Base-by-base conservation (phyloP, 2,888 invertebrate species). In the Oscheius onirici region DNA sequence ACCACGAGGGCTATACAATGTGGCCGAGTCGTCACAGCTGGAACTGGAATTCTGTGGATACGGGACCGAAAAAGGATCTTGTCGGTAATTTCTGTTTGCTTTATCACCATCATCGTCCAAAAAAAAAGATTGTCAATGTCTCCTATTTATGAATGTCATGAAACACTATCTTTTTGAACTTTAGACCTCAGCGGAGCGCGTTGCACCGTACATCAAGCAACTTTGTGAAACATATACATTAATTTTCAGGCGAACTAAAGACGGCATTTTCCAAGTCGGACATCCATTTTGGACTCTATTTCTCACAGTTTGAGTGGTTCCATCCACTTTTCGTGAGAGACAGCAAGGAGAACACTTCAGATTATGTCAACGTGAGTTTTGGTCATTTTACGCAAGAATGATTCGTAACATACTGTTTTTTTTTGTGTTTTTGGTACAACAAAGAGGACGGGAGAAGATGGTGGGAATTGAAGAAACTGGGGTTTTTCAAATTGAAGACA, bases 1-100 rank as follows among this genome's bases (percentile, higher is more conserved):
- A 90, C 72, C 90, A 90, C 83, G 90, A 90, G 79, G 90, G 90
- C 3, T 90, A 87, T 79, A 89, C 89, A 26, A 87, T 89, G 80
- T 90, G 89, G 89, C 89, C 89, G 2, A 88, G 88, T 17, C 87
- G 86, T 24, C 87, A 88, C 43, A 88, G 89, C 3, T 90, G 87
- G 83, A 89, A 89, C 79, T 90, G 90, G 90, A 90, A 90, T 79
- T 83, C 89, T 10, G 81, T 87, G 78, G 89, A 89, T 81, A 88
- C 89, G 41, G 90, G 90, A 55, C 89, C 90, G 13, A 88, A 89
- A 40, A 80, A 88, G 70, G 90, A 90, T 82, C 84, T 90, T 60
- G 88, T 90, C 58, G 89, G 89, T 88, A 79, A 75, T 83, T 40
- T 46, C 20, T 34, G n/a, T n/a, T n/a, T n/a, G n/a, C n/a, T n/a